Conservation (phyloP, 2,797 vertebrate species). For the Hafferia zeledoni region DNA sequence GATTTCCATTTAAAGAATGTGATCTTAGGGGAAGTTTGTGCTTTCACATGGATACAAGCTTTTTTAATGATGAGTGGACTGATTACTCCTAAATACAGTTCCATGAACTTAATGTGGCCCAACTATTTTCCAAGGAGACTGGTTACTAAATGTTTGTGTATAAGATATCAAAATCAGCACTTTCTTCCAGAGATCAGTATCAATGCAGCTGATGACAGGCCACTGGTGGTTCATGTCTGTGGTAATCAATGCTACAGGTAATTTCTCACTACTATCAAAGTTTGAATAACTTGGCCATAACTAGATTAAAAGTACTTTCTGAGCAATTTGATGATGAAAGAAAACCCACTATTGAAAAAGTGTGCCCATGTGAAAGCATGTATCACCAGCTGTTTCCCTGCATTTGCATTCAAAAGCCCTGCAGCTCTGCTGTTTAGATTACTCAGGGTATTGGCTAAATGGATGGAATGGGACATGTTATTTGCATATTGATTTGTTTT, state of each 20-base stretch:
- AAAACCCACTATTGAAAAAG: not conserved
- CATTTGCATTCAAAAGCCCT: slow-evolving; percentile 45
- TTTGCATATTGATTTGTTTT: slow-evolving; percentile 64
- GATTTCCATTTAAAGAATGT: not conserved
- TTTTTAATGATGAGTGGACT: not conserved
- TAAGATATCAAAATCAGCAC: not conserved
- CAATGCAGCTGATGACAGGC: not conserved
- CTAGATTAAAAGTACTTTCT: not conserved
- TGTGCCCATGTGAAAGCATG: not conserved
- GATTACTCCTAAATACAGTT: not conserved
- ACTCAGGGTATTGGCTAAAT: slow-evolving; percentile 33
- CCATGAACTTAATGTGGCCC: not conserved
- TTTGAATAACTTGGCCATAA: not conserved
- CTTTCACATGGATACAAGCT: not conserved
- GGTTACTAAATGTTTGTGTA: not conserved
- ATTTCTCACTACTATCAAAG: not conserved
- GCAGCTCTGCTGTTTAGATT: slow-evolving; percentile 4
- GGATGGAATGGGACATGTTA: slow-evolving; percentile 22
- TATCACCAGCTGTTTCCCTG: slow-evolving; percentile 30
- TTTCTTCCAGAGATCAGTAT: not conserved
- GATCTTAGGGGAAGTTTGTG: not conserved
- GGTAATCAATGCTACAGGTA: not conserved
- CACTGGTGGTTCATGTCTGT: not conserved
- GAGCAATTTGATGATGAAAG: not conserved
- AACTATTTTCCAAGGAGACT: not conserved